A percentile compares a stretch with the other conserved stretches of the same genome.
Conservation (phyloP, 2,888 invertebrate genomes). For the Plagodis dolabraria region DNA sequence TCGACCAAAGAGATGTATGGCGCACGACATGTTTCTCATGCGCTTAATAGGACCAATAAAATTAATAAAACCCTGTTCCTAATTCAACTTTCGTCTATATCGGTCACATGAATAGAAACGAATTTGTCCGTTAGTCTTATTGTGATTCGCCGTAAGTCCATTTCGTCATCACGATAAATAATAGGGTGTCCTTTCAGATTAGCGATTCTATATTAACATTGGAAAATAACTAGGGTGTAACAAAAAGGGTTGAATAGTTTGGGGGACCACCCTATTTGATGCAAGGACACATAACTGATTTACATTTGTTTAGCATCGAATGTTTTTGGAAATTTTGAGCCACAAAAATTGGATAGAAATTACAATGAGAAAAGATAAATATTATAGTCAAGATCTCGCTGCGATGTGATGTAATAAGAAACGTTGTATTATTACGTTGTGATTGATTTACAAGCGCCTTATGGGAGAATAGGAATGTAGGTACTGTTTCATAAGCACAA, state of each 20-base stretch:
- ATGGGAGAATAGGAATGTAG: neutral
- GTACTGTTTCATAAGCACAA: slow-evolving; percentile 22
- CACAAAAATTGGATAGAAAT: too few relatives aligned
- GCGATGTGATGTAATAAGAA: too few relatives aligned
- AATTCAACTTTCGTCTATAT: slow-evolving; percentile 42
- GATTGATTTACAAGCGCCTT: slow-evolving; percentile 10
- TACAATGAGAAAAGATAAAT: too few relatives aligned
- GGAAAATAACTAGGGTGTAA: slow-evolving; percentile 68
- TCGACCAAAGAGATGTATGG: slow-evolving; percentile 69
- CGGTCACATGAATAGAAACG: slow-evolving; percentile 24
- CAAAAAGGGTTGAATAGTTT: slow-evolving; percentile 74
- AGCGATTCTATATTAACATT: slow-evolving; percentile 45
- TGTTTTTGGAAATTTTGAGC: neutral
- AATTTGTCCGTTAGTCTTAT: slow-evolving; percentile 22
- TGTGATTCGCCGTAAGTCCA: slow-evolving; percentile 35
- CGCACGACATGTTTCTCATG: slow-evolving; percentile 52
- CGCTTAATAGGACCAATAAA: slow-evolving; percentile 73
- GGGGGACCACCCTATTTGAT: slow-evolving; percentile 65
- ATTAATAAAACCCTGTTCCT: slow-evolving; percentile 59
- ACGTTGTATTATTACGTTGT: neutral
- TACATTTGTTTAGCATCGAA: slow-evolving; percentile 20
- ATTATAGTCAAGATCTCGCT: too few relatives aligned
- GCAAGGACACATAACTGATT: slow-evolving; percentile 46
- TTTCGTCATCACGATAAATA: slow-evolving; percentile 37
- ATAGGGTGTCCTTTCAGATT: slow-evolving; percentile 54